These are phyloP conservation scores for Drosophila ercepeae DNA, from an alignment of 1,140 invertebrate genomes.

Conservation along the genomic window DNA sequence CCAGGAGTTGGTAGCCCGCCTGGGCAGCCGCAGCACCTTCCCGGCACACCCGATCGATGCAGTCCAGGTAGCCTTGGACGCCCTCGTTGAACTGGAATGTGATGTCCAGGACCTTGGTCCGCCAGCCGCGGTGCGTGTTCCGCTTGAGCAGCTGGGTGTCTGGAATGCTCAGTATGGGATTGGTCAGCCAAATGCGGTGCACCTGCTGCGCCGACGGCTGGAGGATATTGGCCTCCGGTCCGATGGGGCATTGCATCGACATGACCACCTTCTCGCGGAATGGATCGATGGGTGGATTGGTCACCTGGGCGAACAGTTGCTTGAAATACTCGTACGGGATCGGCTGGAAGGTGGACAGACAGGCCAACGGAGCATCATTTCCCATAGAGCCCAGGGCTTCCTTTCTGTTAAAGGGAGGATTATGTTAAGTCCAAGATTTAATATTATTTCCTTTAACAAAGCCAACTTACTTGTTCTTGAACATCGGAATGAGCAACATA, in stretches of 20 bases:
- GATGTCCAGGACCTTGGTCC: conserved; percentile 95
- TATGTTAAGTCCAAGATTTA: too few species aligned
- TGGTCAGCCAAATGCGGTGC: conserved; percentile 95
- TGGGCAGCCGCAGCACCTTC: conserved; percentile 93
- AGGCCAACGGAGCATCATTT: conserved; percentile 98
- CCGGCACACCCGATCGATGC: conserved; percentile 91
- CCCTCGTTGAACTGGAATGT: conserved; percentile 92
- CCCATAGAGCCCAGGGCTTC: conserved; percentile 99
- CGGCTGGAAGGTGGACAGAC: conserved; percentile 97
- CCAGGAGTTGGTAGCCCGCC: conserved; percentile 92
- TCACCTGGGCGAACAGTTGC: conserved; percentile 99
- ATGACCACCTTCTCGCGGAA: conserved; percentile 99
- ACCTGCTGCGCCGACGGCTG: conserved; percentile 95
- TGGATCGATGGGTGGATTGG: conserved; percentile 99
- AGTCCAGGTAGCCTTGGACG: conserved; percentile 89
- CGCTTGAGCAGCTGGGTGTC: conserved; percentile 95
- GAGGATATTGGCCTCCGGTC: conserved; percentile 97
- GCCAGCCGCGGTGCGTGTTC: conserved; percentile 95
- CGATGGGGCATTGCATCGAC: conserved; percentile 96
- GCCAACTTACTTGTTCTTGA: conserved; percentile 90
- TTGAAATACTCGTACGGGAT: conserved; percentile 99
- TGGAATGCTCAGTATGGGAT: conserved; percentile 96
- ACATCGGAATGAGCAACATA: conserved; percentile 97
- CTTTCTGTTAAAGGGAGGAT: conserved; percentile 88
- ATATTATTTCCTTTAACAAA: too few species aligned